Conservation (phyloP, 2,113 vertebrate species). For the Condylura cristata region DNA sequence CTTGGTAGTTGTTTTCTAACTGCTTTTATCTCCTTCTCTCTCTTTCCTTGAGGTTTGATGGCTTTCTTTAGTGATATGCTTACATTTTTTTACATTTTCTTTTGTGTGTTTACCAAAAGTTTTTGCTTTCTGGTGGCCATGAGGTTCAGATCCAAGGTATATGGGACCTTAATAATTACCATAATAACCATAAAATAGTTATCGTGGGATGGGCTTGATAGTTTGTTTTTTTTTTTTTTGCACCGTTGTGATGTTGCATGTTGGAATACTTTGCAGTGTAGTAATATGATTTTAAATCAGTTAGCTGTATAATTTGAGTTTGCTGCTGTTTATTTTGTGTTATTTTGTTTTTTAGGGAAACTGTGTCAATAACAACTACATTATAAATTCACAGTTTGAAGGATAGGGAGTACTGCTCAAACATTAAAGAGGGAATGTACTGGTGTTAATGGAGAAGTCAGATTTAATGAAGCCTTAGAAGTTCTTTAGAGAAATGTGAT, state of each 20-base stretch:
- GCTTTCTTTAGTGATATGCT: too few species aligned
- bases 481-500: slow-evolving; percentile 74
- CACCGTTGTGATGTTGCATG: neutral
- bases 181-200: neutral
- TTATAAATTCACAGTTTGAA: slow-evolving; percentile 36
- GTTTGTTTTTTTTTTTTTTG: neutral
- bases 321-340: neutral
- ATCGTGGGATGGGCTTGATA: neutral
- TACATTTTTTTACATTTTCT: too few species aligned
- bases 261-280: neutral
- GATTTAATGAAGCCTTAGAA: slow-evolving; percentile 80
- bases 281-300: neutral
- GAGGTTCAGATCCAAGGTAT: too few species aligned
- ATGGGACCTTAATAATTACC: neutral
- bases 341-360: neutral
- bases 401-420: slow-evolving; percentile 24
- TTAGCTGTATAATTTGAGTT: neutral
- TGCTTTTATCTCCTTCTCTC: too few species aligned
- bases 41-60: too few species aligned
- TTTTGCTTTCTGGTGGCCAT: too few species aligned
- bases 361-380: neutral
- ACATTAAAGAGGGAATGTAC: slow-evolving; percentile 60
- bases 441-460: slow-evolving; percentile 79
- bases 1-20: too few species aligned
- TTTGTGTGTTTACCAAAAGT: too few species aligned